A percentile compares a stretch with the other conserved stretches of the same genome.
Evolutionary conservation across 2,113 vertebrate species (phyloP).

Genomic region (Hyla sarda): DNA sequence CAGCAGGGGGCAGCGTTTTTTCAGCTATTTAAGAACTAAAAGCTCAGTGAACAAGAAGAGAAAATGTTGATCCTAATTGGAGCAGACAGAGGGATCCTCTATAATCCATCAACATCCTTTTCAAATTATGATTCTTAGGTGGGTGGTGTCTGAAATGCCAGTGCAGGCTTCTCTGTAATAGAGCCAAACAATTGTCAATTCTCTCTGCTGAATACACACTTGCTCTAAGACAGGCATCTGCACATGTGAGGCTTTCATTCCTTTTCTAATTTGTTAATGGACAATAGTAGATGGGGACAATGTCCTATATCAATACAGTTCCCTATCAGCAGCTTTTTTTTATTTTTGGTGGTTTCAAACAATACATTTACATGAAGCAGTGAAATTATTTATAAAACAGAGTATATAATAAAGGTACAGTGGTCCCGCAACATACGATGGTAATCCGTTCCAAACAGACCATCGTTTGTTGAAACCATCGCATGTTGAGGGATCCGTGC

Average conservation of each 20-base stretch:
- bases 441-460: too few species aligned
- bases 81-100: slow-evolving; percentile 75
- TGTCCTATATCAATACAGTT: neutral
- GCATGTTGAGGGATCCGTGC: too few species aligned
- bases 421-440: too few species aligned
- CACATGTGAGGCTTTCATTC: slow-evolving; percentile 33
- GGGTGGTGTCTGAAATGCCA: slow-evolving; percentile 69
- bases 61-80: slow-evolving; percentile 78
- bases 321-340: neutral
- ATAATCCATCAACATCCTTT: slow-evolving; percentile 77
- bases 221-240: slow-evolving; percentile 61
- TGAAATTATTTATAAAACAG: neutral
- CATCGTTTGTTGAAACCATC: too few species aligned
- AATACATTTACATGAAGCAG: neutral
- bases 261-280: slow-evolving; percentile 55
- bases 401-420: neutral
- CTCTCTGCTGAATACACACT: slow-evolving; percentile 73
- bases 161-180: slow-evolving; percentile 67
- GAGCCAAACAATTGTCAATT: slow-evolving; percentile 75
- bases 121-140: slow-evolving; percentile 76
- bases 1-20: slow-evolving; percentile 78
- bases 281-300: neutral
- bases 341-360: neutral
- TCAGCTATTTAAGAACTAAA: slow-evolving; percentile 63
- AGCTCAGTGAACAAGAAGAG: slow-evolving; percentile 59